Evolutionary conservation across 2,888 invertebrate species (phyloP).

Genomic region (Meteorus colon): DNA sequence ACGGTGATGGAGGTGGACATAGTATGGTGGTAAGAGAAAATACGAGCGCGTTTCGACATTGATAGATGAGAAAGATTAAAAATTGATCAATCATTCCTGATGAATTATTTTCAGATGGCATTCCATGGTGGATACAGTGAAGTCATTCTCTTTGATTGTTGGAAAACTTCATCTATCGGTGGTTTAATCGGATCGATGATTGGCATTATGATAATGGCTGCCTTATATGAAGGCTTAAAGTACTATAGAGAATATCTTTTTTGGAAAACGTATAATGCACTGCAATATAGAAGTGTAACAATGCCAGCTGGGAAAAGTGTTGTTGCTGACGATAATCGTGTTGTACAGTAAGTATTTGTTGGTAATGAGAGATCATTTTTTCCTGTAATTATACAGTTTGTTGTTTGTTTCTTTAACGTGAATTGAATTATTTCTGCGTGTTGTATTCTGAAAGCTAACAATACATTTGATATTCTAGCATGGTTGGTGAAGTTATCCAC

Average conservation of each 20-base stretch:
- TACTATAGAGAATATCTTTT: slow-evolving; percentile 84
- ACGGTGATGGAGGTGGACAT: slow-evolving; percentile 54
- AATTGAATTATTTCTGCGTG: not conserved
- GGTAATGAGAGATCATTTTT: not conserved
- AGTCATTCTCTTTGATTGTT: slow-evolving; percentile 87
- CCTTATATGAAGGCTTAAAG: slow-evolving; percentile 96
- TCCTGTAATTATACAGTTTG: slow-evolving; percentile 3
- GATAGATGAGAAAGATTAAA: no score
- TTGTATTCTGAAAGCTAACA: not conserved
- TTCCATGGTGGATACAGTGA: slow-evolving; percentile 88
- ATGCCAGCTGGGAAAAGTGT: slow-evolving; percentile 82
- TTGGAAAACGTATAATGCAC: slow-evolving; percentile 89
- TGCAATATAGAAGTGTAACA: slow-evolving; percentile 90
- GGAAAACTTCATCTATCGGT: slow-evolving; percentile 83
- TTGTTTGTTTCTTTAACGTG: not conserved
- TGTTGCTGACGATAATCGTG: slow-evolving; percentile 80
- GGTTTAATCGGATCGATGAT: slow-evolving; percentile 93
- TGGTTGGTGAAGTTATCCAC: slow-evolving; percentile 83
- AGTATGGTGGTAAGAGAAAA: slow-evolving; percentile 65
- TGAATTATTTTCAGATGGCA: slow-evolving; percentile 74
- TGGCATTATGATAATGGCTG: slow-evolving; percentile 92
- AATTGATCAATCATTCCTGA: slow-evolving; percentile 10
- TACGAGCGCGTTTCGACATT: not conserved
- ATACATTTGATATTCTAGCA: slow-evolving; percentile 74
- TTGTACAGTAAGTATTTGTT: slow-evolving; percentile 83